Conservation (phyloP, 2,888 invertebrate species). For the Koerneria pararmatus region DNA sequence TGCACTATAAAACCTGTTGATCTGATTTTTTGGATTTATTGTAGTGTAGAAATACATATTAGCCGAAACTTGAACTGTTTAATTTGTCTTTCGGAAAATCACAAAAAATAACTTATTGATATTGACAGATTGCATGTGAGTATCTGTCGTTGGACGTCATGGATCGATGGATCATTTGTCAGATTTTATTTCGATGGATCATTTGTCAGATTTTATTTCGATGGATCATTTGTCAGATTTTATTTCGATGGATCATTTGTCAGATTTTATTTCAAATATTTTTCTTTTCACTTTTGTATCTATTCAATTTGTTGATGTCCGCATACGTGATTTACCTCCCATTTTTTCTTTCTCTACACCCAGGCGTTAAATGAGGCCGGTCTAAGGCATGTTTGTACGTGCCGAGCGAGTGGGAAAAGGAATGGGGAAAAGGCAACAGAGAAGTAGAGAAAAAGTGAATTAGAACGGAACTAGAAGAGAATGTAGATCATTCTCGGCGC, state of each 20-base stretch:
- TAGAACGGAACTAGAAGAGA: no score
- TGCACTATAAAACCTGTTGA: no score
- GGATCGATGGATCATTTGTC: constrained; percentile 91
- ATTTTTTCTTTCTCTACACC: no score
- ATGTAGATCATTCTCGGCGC: no score
- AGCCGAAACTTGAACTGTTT: no score
- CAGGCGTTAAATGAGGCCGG: no score
- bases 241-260: constrained; percentile 83
- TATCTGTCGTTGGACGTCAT: constrained; percentile 88
- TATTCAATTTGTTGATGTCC: not conserved
- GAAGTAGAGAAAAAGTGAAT: no score
- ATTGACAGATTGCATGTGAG: constrained; percentile 82
- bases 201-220: constrained; percentile 71
- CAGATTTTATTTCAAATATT: constrained; percentile 34
- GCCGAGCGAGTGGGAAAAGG: no score
- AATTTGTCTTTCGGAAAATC: not conserved
- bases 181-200: constrained; percentile 75
- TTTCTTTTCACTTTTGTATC: not conserved
- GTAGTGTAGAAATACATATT: no score
- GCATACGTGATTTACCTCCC: not conserved
- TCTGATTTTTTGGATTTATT: no score
- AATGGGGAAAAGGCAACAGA: no score
- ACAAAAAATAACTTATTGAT: not conserved
- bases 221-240: constrained; percentile 79
- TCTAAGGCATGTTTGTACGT: no score